Evolutionary conservation across 2,113 vertebrate species (phyloP).

Genomic region (Rhagologus leucostigma): DNA sequence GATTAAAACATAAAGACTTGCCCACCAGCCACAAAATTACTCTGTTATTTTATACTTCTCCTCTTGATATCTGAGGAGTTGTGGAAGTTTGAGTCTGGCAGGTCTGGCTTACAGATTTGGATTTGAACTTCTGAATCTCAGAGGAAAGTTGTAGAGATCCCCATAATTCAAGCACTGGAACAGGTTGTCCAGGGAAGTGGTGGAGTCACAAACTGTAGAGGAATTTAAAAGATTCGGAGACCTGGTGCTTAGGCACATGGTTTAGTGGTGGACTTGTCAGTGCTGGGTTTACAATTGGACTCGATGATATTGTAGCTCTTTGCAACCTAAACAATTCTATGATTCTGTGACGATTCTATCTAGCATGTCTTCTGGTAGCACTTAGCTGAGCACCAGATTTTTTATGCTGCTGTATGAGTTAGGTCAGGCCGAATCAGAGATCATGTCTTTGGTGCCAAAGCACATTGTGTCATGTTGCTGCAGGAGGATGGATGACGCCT

Average conservation of each 20-base stretch:
- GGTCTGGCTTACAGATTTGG: not conserved
- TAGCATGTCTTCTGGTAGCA: not conserved
- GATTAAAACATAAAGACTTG: not conserved
- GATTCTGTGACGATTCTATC: not conserved
- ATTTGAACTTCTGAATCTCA: not conserved
- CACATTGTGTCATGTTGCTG: accelerated
- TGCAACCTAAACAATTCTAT: not conserved
- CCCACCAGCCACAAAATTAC: accelerated
- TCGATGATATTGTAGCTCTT: accelerated
- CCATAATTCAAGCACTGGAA: not conserved
- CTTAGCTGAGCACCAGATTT: not conserved
- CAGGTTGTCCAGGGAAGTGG: not conserved
- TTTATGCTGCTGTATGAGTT: not conserved
- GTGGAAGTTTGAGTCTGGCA: not conserved
- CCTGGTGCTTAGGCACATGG: not conserved
- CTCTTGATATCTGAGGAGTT: not conserved
- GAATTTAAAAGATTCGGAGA: not conserved
- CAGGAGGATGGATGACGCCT: not conserved
- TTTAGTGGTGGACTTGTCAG: not conserved
- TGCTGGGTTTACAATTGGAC: not conserved
- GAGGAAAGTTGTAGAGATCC: not conserved
- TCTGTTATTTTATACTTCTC: not conserved
- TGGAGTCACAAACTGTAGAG: not conserved
- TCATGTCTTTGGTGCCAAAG: not conserved
- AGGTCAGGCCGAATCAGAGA: not conserved